Evolutionary conservation across 2,113 vertebrate species (phyloP), one percentile per base, ranked within the genome.

Genomic region (Irena cyanogastra): DNA sequence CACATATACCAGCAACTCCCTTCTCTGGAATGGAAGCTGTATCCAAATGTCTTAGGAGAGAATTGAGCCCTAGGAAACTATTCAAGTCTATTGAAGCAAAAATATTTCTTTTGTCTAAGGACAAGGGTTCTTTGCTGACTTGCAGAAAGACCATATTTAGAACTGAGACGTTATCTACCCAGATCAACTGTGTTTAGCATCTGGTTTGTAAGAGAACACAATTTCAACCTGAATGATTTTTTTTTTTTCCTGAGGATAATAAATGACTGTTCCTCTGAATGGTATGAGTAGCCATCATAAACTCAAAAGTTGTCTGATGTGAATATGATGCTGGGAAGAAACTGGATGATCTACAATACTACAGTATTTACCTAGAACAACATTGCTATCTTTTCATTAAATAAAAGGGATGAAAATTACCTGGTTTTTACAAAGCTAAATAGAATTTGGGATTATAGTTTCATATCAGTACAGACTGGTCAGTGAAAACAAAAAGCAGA

Each of bases 71-170:
- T 45, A 78, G 85, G 92, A 95, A 90, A 81, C 42, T 37, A 83
- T 72, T 95, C 63, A 93, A 66, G 59, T 77, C 74, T 52, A 60
- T 44, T 60, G 85, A 91, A 86, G 52, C 54, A 83, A 72, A 87
- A 93, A 74, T 86, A 89, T n/a, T 93, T 74, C 20, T 88, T 93
- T 94, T 95, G 54, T 93, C 60, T 78, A 60, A 90, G 79, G 42
- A 81, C 71, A 80, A 18, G 61, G 18, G 12, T 23, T 60, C 37
- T 74, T 88, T 52, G 52, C 39, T 80, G 63, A 49, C 37, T 74
- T 80, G 42, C 10, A 64, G 50, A 87, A 59, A 61, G 45, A 44
- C 30, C 1, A 0, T 63, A 26, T 47, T 57, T 74, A 81, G 65
- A 88, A 41, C 42, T 75, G 61, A 71, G 56, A 52, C 33, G 23